Conservation (phyloP, 2,113 vertebrate species). For the Aptenodytes forsteri region DNA sequence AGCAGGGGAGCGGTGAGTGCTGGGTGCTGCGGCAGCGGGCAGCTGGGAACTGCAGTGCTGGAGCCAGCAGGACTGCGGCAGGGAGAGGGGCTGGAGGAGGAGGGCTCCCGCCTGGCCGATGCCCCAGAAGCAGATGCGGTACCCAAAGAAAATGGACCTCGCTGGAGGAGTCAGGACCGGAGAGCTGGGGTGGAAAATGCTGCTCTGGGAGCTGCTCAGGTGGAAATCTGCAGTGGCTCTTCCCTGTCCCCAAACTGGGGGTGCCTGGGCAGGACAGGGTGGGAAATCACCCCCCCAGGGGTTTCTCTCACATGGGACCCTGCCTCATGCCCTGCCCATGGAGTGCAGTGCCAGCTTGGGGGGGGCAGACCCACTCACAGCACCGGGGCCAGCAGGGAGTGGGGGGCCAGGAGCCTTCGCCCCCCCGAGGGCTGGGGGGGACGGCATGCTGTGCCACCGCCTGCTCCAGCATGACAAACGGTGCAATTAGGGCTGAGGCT, state of each 20-base stretch:
- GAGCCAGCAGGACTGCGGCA: neutral
- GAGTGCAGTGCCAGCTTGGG: rapidly evolving
- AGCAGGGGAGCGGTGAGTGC: neutral
- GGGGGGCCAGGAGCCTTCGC: rapidly evolving
- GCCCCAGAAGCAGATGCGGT: neutral
- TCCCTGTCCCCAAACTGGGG: neutral
- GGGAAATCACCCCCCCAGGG: neutral
- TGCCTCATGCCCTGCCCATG: neutral
- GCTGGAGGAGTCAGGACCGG: neutral
- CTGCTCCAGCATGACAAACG: neutral
- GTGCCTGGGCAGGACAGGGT: neutral
- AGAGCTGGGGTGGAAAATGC: neutral
- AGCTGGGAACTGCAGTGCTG: neutral
- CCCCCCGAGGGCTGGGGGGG: neutral
- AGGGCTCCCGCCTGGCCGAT: rapidly evolving
- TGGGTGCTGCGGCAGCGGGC: neutral
- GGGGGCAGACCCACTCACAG: neutral
- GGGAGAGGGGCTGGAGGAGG: neutral
- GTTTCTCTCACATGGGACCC: neutral
- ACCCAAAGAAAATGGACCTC: neutral
- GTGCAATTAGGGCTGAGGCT: neutral
- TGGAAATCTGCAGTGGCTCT: neutral
- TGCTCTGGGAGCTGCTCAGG: neutral
- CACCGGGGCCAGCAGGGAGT: rapidly evolving
- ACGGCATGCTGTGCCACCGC: neutral